A percentile compares a stretch with the other conserved stretches of the same genome.
These are phyloP conservation scores for Ischnura elegans DNA, from an alignment of 2,888 invertebrate species.

Conservation along the genomic window DNA sequence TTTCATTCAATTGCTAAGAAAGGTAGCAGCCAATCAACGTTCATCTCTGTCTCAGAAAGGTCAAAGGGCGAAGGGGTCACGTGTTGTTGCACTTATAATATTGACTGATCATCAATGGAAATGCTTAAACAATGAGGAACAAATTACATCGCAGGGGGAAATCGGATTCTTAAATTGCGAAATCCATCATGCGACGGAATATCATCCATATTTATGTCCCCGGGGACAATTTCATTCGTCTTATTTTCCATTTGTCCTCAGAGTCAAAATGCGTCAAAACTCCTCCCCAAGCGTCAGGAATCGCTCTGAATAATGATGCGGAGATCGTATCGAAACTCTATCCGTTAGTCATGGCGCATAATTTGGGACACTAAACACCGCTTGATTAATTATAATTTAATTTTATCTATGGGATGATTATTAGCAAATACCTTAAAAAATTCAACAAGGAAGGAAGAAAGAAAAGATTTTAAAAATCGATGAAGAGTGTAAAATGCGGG, in stretches of 20 bases:
- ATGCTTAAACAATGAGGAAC: too few species aligned
- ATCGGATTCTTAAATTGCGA: too few species aligned
- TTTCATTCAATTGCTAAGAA: too few species aligned
- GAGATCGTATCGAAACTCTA: slow-evolving; percentile 52
- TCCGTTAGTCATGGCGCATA: slow-evolving; percentile 51
- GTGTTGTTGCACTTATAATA: too few species aligned
- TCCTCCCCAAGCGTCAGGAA: not conserved
- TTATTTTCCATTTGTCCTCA: not conserved
- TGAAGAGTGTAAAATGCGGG: not conserved
- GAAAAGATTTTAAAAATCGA: not conserved
- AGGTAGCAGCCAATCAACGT: too few species aligned
- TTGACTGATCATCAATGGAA: too few species aligned
- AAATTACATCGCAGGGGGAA: too few species aligned
- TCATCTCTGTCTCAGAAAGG: too few species aligned
- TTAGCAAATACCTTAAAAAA: not conserved
- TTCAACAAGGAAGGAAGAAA: not conserved
- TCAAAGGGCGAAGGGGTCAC: too few species aligned
- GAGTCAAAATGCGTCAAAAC: slow-evolving; percentile 45
- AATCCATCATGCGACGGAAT: slow-evolving; percentile 60
- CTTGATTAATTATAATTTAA: slow-evolving; percentile 55
- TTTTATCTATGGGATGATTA: slow-evolving; percentile 24
- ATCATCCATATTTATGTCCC: slow-evolving; percentile 62
- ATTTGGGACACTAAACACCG: slow-evolving; percentile 42
- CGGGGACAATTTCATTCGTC: too few species aligned
- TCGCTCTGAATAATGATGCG: slow-evolving; percentile 23